These are phyloP conservation scores for Rhizoglyphus robini DNA, from an alignment of 1,140 invertebrate genomes.

Conservation along the genomic window DNA sequence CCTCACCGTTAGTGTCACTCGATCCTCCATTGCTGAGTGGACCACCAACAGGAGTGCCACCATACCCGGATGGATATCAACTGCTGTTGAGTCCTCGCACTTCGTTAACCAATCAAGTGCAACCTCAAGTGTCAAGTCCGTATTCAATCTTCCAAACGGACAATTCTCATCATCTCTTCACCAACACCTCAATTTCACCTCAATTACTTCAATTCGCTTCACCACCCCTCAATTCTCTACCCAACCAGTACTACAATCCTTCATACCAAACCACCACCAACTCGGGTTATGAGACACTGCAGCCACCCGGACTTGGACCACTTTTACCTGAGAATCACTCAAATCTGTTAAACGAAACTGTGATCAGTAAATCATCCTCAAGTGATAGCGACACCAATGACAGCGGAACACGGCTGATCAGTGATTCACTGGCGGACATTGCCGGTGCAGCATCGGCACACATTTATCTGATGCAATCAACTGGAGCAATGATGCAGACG, in stretches of 20 bases:
- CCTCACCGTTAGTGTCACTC: not conserved
- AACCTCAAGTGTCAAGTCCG: not conserved
- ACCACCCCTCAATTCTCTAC: not conserved
- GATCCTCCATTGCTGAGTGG: too few species aligned
- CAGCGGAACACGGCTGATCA: slow-evolving; percentile 5
- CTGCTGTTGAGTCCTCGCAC: not conserved
- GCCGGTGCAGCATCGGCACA: not conserved
- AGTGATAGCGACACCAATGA: slow-evolving; percentile 20
- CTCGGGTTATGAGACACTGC: too few species aligned
- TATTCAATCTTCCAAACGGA: not conserved
- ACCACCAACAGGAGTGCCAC: too few species aligned
- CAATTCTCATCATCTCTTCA: not conserved
- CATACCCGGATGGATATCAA: not conserved
- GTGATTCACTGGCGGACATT: not conserved
- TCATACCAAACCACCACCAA: too few species aligned
- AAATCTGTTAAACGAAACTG: not conserved
- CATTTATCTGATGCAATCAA: not conserved
- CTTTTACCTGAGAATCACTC: not conserved
- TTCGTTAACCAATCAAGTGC: not conserved
- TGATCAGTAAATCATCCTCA: slow-evolving; percentile 19
- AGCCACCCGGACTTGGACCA: too few species aligned
- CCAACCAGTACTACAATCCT: not conserved
- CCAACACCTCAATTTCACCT: not conserved
- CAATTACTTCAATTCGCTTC: not conserved
- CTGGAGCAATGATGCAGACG: not conserved